Conservation (phyloP, 2,888 invertebrate genomes). For the Magallana nippona region DNA sequence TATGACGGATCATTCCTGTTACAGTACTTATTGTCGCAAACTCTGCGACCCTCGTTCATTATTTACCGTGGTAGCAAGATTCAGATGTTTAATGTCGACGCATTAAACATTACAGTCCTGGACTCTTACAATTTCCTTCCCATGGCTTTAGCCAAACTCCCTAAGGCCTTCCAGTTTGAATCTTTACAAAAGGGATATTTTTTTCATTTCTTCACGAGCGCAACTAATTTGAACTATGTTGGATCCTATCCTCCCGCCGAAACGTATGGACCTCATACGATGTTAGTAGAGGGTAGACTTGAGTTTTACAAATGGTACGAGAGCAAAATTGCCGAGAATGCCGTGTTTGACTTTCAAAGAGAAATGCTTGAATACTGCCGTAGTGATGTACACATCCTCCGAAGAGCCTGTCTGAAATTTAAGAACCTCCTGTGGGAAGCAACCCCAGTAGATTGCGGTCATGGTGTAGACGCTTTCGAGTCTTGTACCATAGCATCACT, state of each 20-base stretch:
- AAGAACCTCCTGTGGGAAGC: slow-evolving; percentile 42
- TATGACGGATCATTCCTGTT: slow-evolving; percentile 52
- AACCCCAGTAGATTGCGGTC: slow-evolving; percentile 39
- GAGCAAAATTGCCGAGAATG: slow-evolving; percentile 2
- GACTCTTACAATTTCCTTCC: too few species aligned
- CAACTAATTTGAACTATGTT: slow-evolving; percentile 50
- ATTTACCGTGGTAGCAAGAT: slow-evolving; percentile 52
- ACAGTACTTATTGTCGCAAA: slow-evolving; percentile 49
- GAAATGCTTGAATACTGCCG: slow-evolving; percentile 53
- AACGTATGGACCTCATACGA: slow-evolving; percentile 50
- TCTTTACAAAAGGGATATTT: slow-evolving; percentile 58
- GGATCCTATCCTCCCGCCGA: slow-evolving; percentile 51
- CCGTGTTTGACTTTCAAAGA: slow-evolving; percentile 47
- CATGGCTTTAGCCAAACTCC: slow-evolving; percentile 48
- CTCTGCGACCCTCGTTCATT: slow-evolving; percentile 45
- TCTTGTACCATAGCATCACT: slow-evolving; percentile 52
- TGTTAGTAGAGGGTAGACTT: slow-evolving; percentile 45
- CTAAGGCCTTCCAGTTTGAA: slow-evolving; percentile 50
- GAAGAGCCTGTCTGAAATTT: slow-evolving; percentile 47
- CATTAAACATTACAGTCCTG: slow-evolving; percentile 28
- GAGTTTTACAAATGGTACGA: slow-evolving; percentile 49
- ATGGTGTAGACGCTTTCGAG: slow-evolving; percentile 47
- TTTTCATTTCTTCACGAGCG: slow-evolving; percentile 54
- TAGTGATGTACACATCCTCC: slow-evolving; percentile 50
- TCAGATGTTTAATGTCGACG: slow-evolving; percentile 47